Percentiles rank a stretch among this genome's conserved stretches.
Evolutionary conservation across 2,888 invertebrate genomes (phyloP).

Genomic region (Temnothorax unifasciatus): DNA sequence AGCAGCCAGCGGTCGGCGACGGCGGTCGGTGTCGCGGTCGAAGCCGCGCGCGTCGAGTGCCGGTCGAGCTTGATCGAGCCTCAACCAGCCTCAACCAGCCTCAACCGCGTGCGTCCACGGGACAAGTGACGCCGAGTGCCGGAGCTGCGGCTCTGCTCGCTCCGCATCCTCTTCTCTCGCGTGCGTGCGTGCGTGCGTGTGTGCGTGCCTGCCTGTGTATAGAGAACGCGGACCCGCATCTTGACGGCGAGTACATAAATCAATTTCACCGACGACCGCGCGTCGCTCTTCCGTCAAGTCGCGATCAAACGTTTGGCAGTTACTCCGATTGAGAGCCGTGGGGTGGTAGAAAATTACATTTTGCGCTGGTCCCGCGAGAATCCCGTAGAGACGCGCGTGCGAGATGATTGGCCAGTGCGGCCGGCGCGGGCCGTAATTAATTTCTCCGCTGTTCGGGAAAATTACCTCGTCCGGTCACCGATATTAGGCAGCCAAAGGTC

Average conservation of each 20-base stretch:
- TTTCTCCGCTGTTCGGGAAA: conserved; percentile 27
- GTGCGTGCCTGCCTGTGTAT: not conserved
- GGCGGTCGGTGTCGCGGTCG: conserved; percentile 48
- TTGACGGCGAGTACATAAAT: not conserved
- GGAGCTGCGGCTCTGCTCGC: not conserved
- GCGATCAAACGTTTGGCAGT: not conserved
- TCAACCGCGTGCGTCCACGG: conserved; percentile 28
- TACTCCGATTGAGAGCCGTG: not conserved
- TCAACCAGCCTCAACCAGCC: conserved; percentile 5
- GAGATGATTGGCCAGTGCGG: conserved; percentile 27
- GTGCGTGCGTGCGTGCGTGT: not conserved
- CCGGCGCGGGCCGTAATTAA: conserved; percentile 45
- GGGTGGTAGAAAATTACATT: conserved; percentile 33
- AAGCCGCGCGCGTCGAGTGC: conserved; percentile 38
- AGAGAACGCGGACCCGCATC: not conserved
- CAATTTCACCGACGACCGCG: conserved; percentile 15
- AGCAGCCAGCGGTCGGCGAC: conserved; percentile 14
- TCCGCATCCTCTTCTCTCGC: not conserved
- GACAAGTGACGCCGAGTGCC: conserved; percentile 22
- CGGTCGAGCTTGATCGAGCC: conserved; percentile 37
- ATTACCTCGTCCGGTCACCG: conserved; percentile 16
- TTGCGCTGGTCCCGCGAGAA: conserved; percentile 25
- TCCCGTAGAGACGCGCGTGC: not conserved
- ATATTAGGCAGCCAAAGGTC: conserved; percentile 23
- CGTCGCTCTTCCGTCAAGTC: not conserved